Conservation (phyloP, 1,140 invertebrate genomes). For the Calosoma granatense region DNA sequence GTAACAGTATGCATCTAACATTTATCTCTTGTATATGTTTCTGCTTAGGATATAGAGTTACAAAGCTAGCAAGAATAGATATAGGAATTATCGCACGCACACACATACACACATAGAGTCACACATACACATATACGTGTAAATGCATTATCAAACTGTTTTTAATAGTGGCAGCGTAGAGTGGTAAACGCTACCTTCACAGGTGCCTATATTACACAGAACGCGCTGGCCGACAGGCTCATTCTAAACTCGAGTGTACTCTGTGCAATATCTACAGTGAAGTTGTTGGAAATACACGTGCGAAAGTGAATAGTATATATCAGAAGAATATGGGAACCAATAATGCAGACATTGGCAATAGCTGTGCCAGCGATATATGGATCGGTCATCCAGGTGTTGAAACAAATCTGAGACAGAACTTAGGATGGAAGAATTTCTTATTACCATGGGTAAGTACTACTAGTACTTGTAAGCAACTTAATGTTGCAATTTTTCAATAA, state of each 20-base stretch:
- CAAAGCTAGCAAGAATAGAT: too few relatives aligned
- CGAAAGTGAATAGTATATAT: neutral
- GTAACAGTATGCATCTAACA: too few relatives aligned
- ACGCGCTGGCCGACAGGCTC: neutral
- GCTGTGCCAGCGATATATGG: too few relatives aligned
- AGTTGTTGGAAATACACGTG: neutral
- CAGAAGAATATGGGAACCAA: neutral
- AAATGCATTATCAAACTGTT: neutral
- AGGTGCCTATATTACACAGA: neutral
- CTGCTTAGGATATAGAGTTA: too few relatives aligned
- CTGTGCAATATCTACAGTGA: neutral
- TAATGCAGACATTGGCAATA: neutral
- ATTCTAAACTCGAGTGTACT: neutral
- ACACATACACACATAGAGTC: neutral
- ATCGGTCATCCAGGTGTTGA: too few relatives aligned
- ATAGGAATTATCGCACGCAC: too few relatives aligned
- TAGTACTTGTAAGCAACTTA: too few relatives aligned
- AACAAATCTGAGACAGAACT: neutral
- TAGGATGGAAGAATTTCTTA: neutral
- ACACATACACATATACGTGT: neutral
- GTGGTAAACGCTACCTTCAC: too few relatives aligned
- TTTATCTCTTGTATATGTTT: too few relatives aligned
- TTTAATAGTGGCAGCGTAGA: neutral
- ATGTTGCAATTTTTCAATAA: too few relatives aligned
- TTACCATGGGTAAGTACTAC: neutral